A percentile compares a stretch with the other conserved stretches of the same genome.
phyloP scores from a whole-genome alignment of 2,888 invertebrate genomes.

The Deilephila porcellus region DNA sequence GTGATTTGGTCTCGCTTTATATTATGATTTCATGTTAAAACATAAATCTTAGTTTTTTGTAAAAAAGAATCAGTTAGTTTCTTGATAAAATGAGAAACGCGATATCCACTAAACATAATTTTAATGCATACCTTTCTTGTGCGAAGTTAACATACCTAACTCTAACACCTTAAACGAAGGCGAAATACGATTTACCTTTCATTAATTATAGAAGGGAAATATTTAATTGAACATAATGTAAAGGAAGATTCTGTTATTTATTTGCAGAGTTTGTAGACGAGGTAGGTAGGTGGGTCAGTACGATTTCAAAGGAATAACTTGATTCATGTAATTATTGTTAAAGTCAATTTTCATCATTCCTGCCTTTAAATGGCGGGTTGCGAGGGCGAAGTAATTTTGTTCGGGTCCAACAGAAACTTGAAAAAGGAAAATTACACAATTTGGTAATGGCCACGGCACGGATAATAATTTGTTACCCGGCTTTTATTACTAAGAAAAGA shows the following conservation, averaged over 20 bases:
- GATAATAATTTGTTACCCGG: slow-evolving; percentile 73
- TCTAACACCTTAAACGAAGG: no score
- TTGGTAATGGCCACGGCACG: slow-evolving; percentile 75
- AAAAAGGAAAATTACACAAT: slow-evolving; percentile 82
- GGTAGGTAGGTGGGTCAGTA: not conserved
- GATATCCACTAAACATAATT: no score
- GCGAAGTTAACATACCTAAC: no score
- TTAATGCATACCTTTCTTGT: no score
- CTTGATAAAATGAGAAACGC: no score
- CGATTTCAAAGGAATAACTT: slow-evolving; percentile 52
- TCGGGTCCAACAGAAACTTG: slow-evolving; percentile 73
- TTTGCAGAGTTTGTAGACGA: slow-evolving; percentile 3
- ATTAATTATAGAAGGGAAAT: not conserved
- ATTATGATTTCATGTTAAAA: not conserved
- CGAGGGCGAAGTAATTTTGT: slow-evolving; percentile 76
- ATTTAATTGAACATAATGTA: slow-evolving; percentile 2
- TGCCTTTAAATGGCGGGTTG: slow-evolving; percentile 70
- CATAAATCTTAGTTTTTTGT: not conserved
- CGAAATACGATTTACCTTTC: not conserved
- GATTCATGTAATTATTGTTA: slow-evolving; percentile 64
- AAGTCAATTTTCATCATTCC: slow-evolving; percentile 76
- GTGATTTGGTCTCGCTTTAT: not conserved
- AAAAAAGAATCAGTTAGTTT: no score
- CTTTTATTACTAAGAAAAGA: slow-evolving; percentile 66
- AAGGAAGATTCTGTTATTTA: slow-evolving; percentile 8